Base-by-base conservation (phyloP, 2,888 invertebrate species). In the Drosophila dives region DNA sequence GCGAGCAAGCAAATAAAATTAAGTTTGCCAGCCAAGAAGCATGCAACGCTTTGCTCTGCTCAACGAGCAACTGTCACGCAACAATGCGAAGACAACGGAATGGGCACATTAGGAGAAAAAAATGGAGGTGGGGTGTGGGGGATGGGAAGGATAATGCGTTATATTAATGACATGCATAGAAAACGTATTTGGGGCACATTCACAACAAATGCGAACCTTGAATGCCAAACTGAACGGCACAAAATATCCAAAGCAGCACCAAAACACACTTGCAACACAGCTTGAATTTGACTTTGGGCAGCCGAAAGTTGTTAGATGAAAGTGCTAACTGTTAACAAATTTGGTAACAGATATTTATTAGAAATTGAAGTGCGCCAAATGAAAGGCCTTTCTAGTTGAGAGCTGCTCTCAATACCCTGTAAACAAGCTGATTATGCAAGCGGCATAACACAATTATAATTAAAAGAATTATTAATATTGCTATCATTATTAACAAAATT, bases 41-140 rank as follows among this genome's bases (percentile, higher is more conserved):
- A 77, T 63, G 77, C 77, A 80, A 76, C 65, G 59, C 51, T 55
- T 75, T 80, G 53, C 4, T 56, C n/a, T 23, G 55, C 55, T 12
- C 45, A 80, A 80, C 70, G 64, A 36, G 26, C 54, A n/a, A 51
- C 11, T 63, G 55, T 70, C 77, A 80, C 77, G 80, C 77, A 66
- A 77, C 53, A 53, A 53, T 40, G 23, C 23, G 2, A 15, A 33
- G 15, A 17, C 34, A 29, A 15, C 11, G 45, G 29, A 29, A 29
- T 29, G 29, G 29, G 29, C 29, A 29, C 29, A 29, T 29, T 29
- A 29, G 29, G 0, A 5, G 29, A 29, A n/a, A n/a, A n/a, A n/a
- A 29, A 6, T 6, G 7, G 12, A 17, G 34, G 36, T 10, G 12
- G 10, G 17, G 17, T 11, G 34, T 29, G 48, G 32, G 54, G 29